These are phyloP conservation scores for Phymastichus coffea DNA, from an alignment of 1,140 invertebrate species.

Conservation along the genomic window DNA sequence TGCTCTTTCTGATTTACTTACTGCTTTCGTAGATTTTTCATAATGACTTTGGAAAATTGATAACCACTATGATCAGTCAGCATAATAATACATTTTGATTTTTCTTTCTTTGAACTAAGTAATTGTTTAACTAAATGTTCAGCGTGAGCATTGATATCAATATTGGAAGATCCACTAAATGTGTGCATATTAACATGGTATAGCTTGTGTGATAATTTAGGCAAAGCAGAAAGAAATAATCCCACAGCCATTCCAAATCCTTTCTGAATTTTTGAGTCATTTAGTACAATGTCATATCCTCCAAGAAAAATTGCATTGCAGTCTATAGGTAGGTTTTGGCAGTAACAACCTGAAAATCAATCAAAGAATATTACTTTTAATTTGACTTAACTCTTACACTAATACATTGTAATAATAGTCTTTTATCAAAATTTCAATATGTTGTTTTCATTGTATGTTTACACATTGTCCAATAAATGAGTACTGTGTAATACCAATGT, in stretches of 20 bases:
- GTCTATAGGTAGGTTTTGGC: conserved; percentile 29
- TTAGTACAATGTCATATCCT: conserved; percentile 24
- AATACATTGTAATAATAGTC: no score
- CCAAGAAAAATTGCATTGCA: conserved; percentile 25
- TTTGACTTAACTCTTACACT: no score
- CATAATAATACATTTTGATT: conserved; percentile 38
- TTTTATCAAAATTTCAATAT: no score
- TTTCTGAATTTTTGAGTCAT: conserved; percentile 33
- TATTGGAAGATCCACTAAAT: not conserved
- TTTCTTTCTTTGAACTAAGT: conserved; percentile 9
- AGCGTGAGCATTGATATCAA: conserved; percentile 6
- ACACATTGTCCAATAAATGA: no score
- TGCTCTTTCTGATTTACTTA: conserved; percentile 15
- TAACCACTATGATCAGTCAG: conserved; percentile 29
- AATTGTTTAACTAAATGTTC: conserved; percentile 15
- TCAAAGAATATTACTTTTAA: not conserved
- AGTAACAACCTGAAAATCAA: conserved; percentile 31
- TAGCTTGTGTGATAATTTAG: conserved; percentile 31
- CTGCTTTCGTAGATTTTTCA: conserved; percentile 25
- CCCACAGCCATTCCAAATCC: conserved; percentile 24
- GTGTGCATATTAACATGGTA: not conserved
- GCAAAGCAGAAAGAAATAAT: conserved; percentile 42
- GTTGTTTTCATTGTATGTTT: no score
- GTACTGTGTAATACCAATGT: no score
- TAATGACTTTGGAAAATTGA: conserved; percentile 14